These are phyloP conservation scores for Strigamia maritima DNA, from an alignment of 2,888 invertebrate species.

Conservation along the genomic window DNA sequence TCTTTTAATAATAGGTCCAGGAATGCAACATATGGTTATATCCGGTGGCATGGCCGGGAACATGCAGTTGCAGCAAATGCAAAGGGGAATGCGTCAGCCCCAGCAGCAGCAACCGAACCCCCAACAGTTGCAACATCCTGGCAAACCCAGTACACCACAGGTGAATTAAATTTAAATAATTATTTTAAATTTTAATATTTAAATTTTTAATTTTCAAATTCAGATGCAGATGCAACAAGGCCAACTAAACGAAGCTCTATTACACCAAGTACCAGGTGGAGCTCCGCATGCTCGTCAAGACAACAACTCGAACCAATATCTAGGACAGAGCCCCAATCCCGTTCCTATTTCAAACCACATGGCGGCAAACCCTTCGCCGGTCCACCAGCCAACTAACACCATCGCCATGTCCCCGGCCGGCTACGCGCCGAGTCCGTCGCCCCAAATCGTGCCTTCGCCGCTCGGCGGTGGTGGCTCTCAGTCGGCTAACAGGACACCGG, in stretches of 20 bases:
- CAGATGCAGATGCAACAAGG: constrained; percentile 30
- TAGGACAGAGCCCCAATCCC: constrained; percentile 67
- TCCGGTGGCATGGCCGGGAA: constrained; percentile 43
- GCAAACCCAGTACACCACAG: constrained; percentile 38
- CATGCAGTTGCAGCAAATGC: constrained; percentile 42
- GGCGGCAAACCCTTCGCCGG: constrained; percentile 40
- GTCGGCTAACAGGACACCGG: constrained; percentile 36
- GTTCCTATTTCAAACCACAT: constrained; percentile 39
- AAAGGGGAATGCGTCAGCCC: constrained; percentile 41
- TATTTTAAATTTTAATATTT: neutral
- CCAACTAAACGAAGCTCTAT: neutral
- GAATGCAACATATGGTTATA: constrained; percentile 31
- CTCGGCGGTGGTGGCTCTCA: constrained; percentile 10
- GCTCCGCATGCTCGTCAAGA: constrained; percentile 29
- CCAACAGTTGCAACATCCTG: constrained; percentile 42
- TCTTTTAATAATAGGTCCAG: neutral
- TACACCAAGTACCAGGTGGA: constrained; percentile 13
- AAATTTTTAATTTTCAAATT: neutral
- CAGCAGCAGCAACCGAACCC: constrained; percentile 42
- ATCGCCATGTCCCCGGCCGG: constrained; percentile 40
- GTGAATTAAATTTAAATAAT: neutral
- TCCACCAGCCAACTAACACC: constrained; percentile 35
- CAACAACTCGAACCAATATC: constrained; percentile 65
- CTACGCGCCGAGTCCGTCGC: constrained; percentile 44
- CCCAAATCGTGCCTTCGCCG: constrained; percentile 46